Evolutionary conservation across 2,113 vertebrate genomes (phyloP).

Genomic region (Cephalopterus ornatus): DNA sequence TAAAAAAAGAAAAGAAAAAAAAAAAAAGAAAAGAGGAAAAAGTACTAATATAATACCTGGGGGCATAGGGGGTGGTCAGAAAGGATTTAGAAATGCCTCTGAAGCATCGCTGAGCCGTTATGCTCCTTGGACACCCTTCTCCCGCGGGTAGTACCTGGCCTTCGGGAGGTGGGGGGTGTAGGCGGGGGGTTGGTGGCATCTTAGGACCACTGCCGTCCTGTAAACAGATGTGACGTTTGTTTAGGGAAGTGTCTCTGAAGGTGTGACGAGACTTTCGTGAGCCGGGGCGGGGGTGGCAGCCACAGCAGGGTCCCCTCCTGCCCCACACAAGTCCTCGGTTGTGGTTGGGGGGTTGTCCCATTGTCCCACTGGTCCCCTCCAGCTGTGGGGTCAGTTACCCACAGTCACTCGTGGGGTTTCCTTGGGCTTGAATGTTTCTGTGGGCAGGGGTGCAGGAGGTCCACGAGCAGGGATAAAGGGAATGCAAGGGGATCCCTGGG

Average conservation of each 20-base stretch:
- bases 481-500: not conserved
- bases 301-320: not conserved
- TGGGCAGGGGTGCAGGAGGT: not conserved
- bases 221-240: not conserved
- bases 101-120: not conserved
- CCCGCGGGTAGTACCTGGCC: not conserved
- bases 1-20: too few species aligned
- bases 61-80: accelerated
- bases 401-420: not conserved
- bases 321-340: not conserved
- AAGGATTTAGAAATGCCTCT: not conserved
- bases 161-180: not conserved
- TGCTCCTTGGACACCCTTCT: not conserved
- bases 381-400: too few species aligned
- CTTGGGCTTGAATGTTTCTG: not conserved
- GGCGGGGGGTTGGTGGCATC: not conserved
- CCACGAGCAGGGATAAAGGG: not conserved
- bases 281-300: not conserved
- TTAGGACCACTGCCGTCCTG: not conserved
- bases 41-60: accelerated
- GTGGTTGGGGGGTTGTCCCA: not conserved
- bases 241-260: not conserved
- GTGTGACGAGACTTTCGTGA: not conserved
- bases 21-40: not conserved
- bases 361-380: not conserved